Base-by-base conservation (phyloP, 2,797 vertebrate species). In the Alauda arvensis region DNA sequence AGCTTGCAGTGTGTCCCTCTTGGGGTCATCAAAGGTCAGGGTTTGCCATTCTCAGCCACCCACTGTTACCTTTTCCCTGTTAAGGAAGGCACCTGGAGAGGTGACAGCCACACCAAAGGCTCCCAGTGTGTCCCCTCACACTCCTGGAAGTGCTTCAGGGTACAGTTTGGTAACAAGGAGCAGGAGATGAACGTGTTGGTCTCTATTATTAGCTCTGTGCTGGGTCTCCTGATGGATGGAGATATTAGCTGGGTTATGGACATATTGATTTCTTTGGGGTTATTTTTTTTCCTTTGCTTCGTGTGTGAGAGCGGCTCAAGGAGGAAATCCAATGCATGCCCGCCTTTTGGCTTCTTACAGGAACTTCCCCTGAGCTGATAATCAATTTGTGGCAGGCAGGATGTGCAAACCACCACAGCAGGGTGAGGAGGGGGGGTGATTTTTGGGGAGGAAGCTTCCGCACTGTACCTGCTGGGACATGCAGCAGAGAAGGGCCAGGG, bases 391-490 rank as follows among this genome's bases (percentile, higher is more conserved):
- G 11, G 56, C 31, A 14, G 61, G 67, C 52, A 18, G 17, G 67
- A 59, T 76, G 56, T 81, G 68, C 83, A 86, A 42, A 88, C 33
- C 46, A 9, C 37, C 5, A 1, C 55, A 26, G 65, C 8, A 2
- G 59, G 29, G 63, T 3, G 74, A 63, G 55, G 26, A 48, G 53
- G 53, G 63, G 7, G 49, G 49, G 24, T 40, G 74, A 20, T 65
- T 46, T 75, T 39, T 0, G 2, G 51, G 11, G 6, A 16, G 15
- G 8, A 9, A 1, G 19, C 5, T 7, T 40, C 17, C 40, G 61
- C 2, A 0, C 1, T 0, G 14, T 51, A 24, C 49, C 24, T 2
- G 3, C 45, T 5, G 5, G 49, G 62, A 51, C 3, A 0, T 3
- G 20, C 4, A 6, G 66, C 28, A 3, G 24, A 3, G 4, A 65